These are phyloP conservation scores for Mesochorus sp. DNA, from an alignment of 2,888 invertebrate species.

Conservation along the genomic window DNA sequence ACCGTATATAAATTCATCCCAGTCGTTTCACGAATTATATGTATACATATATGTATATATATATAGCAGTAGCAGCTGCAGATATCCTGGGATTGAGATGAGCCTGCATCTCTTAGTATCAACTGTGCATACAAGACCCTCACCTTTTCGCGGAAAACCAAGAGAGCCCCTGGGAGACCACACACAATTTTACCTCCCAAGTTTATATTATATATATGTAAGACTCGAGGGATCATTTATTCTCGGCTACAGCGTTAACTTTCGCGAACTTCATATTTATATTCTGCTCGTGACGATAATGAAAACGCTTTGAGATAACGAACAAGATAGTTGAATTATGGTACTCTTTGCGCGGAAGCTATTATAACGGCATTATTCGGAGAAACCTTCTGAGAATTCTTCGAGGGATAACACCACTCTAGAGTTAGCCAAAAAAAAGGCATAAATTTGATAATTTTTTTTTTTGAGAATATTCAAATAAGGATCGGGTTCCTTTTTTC, in stretches of 20 bases:
- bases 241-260: slow-evolving; percentile 39
- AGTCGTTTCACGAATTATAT: neutral
- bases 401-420: no score
- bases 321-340: slow-evolving; percentile 3
- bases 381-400: no score
- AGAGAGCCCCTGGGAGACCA: slow-evolving; percentile 4
- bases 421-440: no score
- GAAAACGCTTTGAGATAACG: neutral
- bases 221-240: slow-evolving; percentile 49
- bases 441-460: no score
- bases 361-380: no score
- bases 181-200: slow-evolving; percentile 36
- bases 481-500: no score
- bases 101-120: slow-evolving; percentile 33
- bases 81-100: slow-evolving; percentile 30
- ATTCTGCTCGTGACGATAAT: neutral
- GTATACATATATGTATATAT: neutral
- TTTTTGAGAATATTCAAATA: no score
- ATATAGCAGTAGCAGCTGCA: slow-evolving; percentile 30
- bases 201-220: neutral
- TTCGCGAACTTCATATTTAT: slow-evolving; percentile 40
- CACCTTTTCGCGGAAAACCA: neutral
- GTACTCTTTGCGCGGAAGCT: no score
- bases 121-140: slow-evolving; percentile 13
- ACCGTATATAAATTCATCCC: slow-evolving; percentile 2